Percentiles rank a stretch among this genome's conserved stretches.
phyloP scores from a whole-genome alignment of 2,797 vertebrate species.

The Lutjanus argentimaculatus region DNA sequence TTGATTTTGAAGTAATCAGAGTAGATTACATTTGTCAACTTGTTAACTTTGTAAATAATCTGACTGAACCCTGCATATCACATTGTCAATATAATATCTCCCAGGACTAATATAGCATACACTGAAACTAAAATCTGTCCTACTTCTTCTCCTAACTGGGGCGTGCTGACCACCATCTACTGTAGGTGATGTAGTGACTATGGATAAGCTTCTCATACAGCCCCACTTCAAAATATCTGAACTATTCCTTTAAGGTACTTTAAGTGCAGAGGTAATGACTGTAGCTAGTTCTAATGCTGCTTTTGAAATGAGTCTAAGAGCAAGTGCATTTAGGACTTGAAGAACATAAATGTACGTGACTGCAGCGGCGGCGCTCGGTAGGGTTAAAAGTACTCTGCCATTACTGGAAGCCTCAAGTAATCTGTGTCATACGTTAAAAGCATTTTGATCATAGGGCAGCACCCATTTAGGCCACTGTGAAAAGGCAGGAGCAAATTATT shows the following conservation, averaged over 20 bases:
- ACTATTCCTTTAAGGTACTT: conserved; percentile 4
- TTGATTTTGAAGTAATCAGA: too few species aligned
- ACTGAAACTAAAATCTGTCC: too few species aligned
- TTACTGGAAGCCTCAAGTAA: conserved; percentile 32
- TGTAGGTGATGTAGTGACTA: too few species aligned
- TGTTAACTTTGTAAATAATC: too few species aligned
- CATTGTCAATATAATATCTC: too few species aligned
- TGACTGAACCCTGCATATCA: too few species aligned
- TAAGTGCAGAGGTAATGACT: conserved; percentile 4
- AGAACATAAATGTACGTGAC: not conserved
- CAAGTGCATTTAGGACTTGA: conserved; percentile 8
- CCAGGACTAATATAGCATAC: too few species aligned
- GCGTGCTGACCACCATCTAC: too few species aligned
- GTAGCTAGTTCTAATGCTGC: conserved; percentile 10
- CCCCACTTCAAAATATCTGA: too few species aligned
- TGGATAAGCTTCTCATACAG: too few species aligned
- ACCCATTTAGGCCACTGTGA: conserved; percentile 23
- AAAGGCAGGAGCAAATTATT: conserved; percentile 37
- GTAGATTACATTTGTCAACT: too few species aligned
- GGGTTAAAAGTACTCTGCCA: conserved; percentile 44
- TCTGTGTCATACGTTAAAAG: conserved; percentile 50
- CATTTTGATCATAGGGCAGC: conserved; percentile 43
- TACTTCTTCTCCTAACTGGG: too few species aligned
- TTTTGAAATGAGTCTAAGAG: conserved; percentile 24
- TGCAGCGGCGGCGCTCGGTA: not conserved